Conservation (phyloP, 2,797 vertebrate genomes). For the Pogoniulus pusillus region DNA sequence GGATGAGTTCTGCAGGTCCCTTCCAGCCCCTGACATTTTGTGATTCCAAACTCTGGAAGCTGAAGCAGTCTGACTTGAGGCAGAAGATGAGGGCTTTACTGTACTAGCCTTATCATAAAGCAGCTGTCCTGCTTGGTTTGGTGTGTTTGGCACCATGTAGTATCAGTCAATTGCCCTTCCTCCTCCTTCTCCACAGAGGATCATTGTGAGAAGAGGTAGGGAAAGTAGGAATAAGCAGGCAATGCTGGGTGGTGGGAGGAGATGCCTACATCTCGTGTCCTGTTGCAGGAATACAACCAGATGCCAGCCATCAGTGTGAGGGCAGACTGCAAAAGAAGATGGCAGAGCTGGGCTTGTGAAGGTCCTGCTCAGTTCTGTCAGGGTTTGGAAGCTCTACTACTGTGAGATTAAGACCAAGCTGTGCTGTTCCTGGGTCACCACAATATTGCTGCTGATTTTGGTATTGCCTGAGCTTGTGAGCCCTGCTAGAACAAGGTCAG, state of each 20-base stretch:
- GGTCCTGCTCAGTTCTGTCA: neutral
- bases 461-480: neutral
- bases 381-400: neutral
- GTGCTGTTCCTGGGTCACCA: neutral
- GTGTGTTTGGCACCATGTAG: neutral
- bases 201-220: neutral
- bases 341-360: neutral
- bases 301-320: neutral
- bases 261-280: neutral
- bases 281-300: accelerated
- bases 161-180: neutral
- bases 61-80: neutral
- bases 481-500: neutral
- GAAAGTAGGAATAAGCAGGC: neutral
- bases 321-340: neutral
- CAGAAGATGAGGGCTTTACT: neutral
- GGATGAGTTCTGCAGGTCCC: too few species aligned
- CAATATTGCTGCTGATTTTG: neutral
- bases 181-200: neutral
- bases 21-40: too few species aligned
- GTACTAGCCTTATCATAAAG: neutral
- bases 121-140: neutral
- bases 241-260: neutral
- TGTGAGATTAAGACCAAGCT: neutral
- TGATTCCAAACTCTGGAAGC: neutral